phyloP scores from a whole-genome alignment of 1,140 invertebrate genomes.

The Drosophila varians region DNA sequence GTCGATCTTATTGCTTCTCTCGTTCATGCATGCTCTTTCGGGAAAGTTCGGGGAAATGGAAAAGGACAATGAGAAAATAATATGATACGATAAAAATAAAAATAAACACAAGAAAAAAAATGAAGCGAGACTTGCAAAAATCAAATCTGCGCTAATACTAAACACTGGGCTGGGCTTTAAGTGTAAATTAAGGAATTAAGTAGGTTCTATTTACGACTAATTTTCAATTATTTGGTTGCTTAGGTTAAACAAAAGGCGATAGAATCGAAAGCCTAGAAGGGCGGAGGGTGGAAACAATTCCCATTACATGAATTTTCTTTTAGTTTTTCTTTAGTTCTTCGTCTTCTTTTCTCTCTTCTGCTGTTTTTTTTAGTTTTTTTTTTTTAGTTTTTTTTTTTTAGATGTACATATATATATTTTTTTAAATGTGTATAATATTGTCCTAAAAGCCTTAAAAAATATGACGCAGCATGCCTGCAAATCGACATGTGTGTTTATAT shows the following conservation, averaged over 20 bases:
- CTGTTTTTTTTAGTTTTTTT: slow-evolving; percentile 19
- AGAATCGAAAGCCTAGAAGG: slow-evolving; percentile 33
- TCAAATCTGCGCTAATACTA: slow-evolving; percentile 74
- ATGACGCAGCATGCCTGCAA: slow-evolving; percentile 43
- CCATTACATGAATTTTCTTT: slow-evolving; percentile 12
- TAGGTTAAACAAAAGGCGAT: slow-evolving; percentile 32
- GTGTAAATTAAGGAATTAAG: slow-evolving; percentile 53
- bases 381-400: slow-evolving; percentile 13
- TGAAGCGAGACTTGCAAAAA: slow-evolving; percentile 71
- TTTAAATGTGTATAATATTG: slow-evolving; percentile 73
- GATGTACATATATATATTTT: slow-evolving; percentile 28
- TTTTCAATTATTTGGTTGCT: slow-evolving; percentile 46
- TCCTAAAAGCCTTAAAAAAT: slow-evolving; percentile 77
- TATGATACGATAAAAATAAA: slow-evolving; percentile 31
- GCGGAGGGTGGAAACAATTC: slow-evolving; percentile 17
- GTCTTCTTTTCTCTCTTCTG: slow-evolving; percentile 11
- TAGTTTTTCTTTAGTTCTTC: slow-evolving; percentile 30
- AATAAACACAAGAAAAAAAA: slow-evolving; percentile 46
- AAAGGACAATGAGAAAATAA: slow-evolving; percentile 5
- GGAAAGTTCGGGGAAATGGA: slow-evolving; percentile 12
- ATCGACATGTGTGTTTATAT: slow-evolving; percentile 20
- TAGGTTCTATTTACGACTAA: slow-evolving; percentile 43
- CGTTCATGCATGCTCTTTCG: slow-evolving; percentile 5
- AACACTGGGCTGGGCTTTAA: slow-evolving; percentile 42
- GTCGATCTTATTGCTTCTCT: slow-evolving; percentile 35